Base-by-base conservation (phyloP, 2,888 invertebrate genomes). In the Morpho deidamia region DNA sequence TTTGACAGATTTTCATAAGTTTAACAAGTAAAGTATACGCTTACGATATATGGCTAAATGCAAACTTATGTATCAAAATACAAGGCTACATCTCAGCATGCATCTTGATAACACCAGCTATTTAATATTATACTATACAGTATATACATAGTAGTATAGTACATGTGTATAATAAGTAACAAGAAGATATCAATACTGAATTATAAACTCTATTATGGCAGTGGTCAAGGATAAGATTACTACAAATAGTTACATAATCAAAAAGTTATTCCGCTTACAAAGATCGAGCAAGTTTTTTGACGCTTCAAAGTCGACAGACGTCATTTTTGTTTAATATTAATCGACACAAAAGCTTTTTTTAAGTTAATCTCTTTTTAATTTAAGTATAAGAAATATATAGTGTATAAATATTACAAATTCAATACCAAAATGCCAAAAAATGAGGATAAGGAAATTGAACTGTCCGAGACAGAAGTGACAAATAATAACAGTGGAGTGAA, bases 311-410 rank as follows among this genome's bases (percentile, higher is more conserved):
- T 53, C 56, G 43, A 49, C 49, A 55, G 34, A 54, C 44, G 52
- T 53, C 59, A 59, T 58, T 58, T 58, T 64, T 60, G 57, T 56
- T 56, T 60, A 59, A 70, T 72, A 70, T 71, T 68, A 70, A 69
- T 64, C 66, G 70, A 72, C 61, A 70, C 62, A 69, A 2, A 23
- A 23, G 23, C 23, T 23, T 23, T 5, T 1, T 23, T 7, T 7
- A 7, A 8, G 37, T 37, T 10, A 37, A 37, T 10, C 37, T 10
- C n/a, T 37, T 8, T 14, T 12, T 33, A 12, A 11, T 39, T n/a
- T 39, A 9, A 39, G 10, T n/a, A 8, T 7, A 51, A 14, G 35
- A 43, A 32, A 34, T 51, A 43, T 51, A 10, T 32, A 14, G 9
- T 40, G 33, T 45, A 41, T 49, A 45, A 46, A 35, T 14, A 37